A percentile compares a stretch with the other conserved stretches of the same genome.
phyloP scores from a whole-genome alignment of 2,888 invertebrate genomes.

The Sinohyriopsis cumingii region DNA sequence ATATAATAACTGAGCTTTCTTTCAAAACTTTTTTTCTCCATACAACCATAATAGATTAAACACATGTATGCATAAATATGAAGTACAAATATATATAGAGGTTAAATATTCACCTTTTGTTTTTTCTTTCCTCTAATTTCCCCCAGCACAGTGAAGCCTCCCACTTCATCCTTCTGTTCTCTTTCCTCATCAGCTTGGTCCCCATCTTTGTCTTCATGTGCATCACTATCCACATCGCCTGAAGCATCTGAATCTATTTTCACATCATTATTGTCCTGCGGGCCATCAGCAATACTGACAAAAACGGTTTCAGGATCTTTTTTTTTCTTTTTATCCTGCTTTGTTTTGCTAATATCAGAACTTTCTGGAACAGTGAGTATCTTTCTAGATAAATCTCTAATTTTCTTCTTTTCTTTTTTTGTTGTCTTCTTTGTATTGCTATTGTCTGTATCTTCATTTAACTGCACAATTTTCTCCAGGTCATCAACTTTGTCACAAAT shows the following conservation, averaged over 20 bases:
- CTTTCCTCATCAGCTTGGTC: constrained; percentile 26
- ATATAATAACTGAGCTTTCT: too few species aligned
- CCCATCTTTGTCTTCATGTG: constrained; percentile 10
- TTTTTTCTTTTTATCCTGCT: too few species aligned
- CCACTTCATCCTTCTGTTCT: constrained; percentile 50
- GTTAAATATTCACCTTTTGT: constrained; percentile 53
- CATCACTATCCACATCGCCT: background rate
- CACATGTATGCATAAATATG: background rate
- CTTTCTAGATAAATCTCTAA: background rate
- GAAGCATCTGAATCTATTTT: background rate
- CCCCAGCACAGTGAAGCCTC: constrained; percentile 81
- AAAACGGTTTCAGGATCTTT: background rate
- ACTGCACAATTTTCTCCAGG: constrained; percentile 6
- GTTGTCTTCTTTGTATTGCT: constrained; percentile 1
- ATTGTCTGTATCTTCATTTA: constrained; percentile 1
- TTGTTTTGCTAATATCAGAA: too few species aligned
- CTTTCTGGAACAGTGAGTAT: too few species aligned
- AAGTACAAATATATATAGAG: background rate
- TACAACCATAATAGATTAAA: background rate
- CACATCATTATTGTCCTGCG: background rate
- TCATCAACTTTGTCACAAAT: background rate
- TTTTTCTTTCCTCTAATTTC: constrained; percentile 75
- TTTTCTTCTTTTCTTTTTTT: background rate
- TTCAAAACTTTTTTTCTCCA: too few species aligned
- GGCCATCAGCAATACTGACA: background rate